Percentiles rank a stretch among this genome's conserved stretches.
Evolutionary conservation across 2,113 vertebrate species (phyloP).

Genomic region (Mobula birostris): DNA sequence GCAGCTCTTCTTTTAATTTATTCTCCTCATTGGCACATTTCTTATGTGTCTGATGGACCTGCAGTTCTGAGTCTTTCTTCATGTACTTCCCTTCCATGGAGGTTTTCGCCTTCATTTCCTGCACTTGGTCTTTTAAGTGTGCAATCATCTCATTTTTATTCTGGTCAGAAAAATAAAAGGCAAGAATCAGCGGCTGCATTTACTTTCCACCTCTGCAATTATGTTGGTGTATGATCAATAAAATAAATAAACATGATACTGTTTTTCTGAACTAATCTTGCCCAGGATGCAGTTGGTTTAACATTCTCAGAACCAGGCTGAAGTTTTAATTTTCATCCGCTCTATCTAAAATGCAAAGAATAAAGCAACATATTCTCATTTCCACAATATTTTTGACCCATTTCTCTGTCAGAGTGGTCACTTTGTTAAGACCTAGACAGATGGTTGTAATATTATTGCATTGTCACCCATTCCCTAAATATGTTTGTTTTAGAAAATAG

Average conservation of each 20-base stretch:
- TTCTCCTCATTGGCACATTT: constrained; percentile 55
- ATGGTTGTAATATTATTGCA: neutral
- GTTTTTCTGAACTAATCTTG: neutral
- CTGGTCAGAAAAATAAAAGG: constrained; percentile 44
- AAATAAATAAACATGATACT: neutral
- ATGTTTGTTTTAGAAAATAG: neutral
- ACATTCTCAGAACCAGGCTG: neutral
- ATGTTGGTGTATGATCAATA: neutral
- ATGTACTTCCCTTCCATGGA: constrained; percentile 56
- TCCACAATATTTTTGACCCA: neutral
- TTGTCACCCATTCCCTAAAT: neutral
- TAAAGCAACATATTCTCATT: neutral
- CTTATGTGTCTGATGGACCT: constrained; percentile 59
- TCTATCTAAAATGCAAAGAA: neutral
- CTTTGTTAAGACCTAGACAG: neutral
- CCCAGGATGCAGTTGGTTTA: neutral
- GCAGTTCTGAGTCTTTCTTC: constrained; percentile 58
- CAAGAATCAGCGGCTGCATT: neutral
- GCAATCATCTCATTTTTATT: constrained; percentile 52
- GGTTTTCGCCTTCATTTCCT: constrained; percentile 58
- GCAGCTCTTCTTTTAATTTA: constrained; percentile 52
- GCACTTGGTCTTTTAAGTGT: constrained; percentile 61
- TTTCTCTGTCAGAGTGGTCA: neutral
- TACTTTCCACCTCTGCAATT: neutral
- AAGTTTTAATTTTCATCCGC: neutral